A percentile compares a stretch with the other conserved stretches of the same genome.
phyloP scores from a whole-genome alignment of 2,888 invertebrate genomes.

The Eristalis arbustorum region DNA sequence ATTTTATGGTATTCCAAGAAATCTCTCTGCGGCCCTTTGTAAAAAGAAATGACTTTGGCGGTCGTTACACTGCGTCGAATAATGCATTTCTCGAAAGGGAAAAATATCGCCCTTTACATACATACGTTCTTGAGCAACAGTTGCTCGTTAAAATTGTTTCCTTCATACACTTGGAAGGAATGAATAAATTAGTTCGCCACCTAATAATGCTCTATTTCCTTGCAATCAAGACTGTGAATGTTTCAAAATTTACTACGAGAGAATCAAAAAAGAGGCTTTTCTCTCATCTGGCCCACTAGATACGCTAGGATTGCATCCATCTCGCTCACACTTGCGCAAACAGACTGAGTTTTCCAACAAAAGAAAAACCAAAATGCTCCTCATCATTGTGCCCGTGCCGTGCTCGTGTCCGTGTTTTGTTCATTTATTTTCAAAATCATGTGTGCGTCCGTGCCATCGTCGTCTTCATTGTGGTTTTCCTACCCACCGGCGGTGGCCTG shows the following conservation, averaged over 20 bases:
- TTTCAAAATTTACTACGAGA: slow-evolving; percentile 4
- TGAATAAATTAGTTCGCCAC: not conserved
- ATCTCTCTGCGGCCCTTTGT: no score
- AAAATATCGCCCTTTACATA: no score
- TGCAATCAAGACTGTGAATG: slow-evolving; percentile 12
- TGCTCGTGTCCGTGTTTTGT: not conserved
- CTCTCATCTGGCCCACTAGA: not conserved
- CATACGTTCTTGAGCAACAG: no score
- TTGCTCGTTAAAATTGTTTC: no score
- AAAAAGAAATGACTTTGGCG: no score
- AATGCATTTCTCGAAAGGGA: no score
- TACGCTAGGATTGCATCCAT: slow-evolving; percentile 11
- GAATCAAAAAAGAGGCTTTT: slow-evolving; percentile 2
- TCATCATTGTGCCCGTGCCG: slow-evolving; percentile 22
- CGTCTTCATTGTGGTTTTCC: slow-evolving; percentile 52
- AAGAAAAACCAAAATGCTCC: slow-evolving; percentile 28
- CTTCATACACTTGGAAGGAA: no score
- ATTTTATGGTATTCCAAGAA: no score
- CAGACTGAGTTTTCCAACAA: slow-evolving; percentile 25
- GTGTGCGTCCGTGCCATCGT: slow-evolving; percentile 33
- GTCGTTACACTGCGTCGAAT: no score
- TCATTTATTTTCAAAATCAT: slow-evolving; percentile 28
- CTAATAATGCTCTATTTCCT: not conserved
- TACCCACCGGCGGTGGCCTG: slow-evolving; percentile 44
- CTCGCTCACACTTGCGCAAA: slow-evolving; percentile 9